Base-by-base conservation (phyloP, 2,797 vertebrate species). In the Bucorvus abyssinicus region DNA sequence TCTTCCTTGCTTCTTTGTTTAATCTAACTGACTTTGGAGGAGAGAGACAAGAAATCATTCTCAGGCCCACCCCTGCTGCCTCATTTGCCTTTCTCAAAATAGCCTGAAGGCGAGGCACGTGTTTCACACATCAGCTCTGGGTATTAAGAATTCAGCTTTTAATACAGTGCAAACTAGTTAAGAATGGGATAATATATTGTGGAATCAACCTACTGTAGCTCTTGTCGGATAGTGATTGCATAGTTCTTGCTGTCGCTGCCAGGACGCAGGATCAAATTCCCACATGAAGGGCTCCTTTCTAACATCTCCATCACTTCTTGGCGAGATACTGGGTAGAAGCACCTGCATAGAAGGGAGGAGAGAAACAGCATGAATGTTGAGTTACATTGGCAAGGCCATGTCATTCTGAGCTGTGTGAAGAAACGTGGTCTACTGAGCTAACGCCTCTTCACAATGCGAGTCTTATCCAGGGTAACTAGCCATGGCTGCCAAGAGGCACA, bases 261-360 rank as follows among this genome's bases (percentile, higher is more conserved):
- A 1, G 98, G 98, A 15, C 98, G 98, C 59, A 99, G 94, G 89
- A 99, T 98, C 96, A 99, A 96, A 87, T 96, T 96, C 63, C 98
- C 98, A 27, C 57, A 79, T 6, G 97, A 96, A 12, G 98, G 98
- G 55, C 98, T 97, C 34, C 87, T 95, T 49, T 96, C 88, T 42
- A 99, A 96, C 98, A 99, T 98, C 29, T 81, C 84, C 68, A 95
- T 97, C 0, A 98, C 98, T 95, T 98, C 96, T 86, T 97, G 89
- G 36, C 98, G 98, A 65, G 97, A 98, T 55, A 99, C 98, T 12
- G 56, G 47, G n/a, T 98, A 94, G 94, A 97, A 98, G 75, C 98
- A 98, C 90, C 98, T 98, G 87, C 26, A 42, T 4, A 45, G 90
- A 34, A 50, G 56, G 32, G 59, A 79, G 53, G 60, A 61, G 34